Evolutionary conservation across 2,888 invertebrate species (phyloP).

Genomic region (Erebia aethiops): DNA sequence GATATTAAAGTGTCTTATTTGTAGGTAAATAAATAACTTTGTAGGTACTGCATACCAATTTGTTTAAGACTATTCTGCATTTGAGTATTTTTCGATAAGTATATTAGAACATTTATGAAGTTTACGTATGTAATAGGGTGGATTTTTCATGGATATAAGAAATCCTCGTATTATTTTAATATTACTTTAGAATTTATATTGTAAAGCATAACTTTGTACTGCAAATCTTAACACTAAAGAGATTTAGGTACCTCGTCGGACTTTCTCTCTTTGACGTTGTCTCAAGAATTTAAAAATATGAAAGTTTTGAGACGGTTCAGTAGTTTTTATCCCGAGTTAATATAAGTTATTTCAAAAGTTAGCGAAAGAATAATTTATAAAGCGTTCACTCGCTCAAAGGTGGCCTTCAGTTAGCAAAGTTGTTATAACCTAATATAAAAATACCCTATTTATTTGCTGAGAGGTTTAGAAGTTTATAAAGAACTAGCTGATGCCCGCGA

Average conservation of each 20-base stretch:
- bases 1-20: too few relatives aligned
- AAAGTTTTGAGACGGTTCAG: constrained; percentile 24
- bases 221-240: constrained; percentile 6
- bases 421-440: constrained; percentile 15
- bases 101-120: background rate
- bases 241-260: background rate
- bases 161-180: background rate
- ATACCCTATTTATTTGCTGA: background rate
- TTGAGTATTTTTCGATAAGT: too few relatives aligned
- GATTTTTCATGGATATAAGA: background rate
- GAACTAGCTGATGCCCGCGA: too few relatives aligned
- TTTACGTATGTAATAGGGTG: background rate
- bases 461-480: background rate
- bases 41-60: too few relatives aligned
- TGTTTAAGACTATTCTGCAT: too few relatives aligned
- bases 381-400: constrained; percentile 20
- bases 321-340: constrained; percentile 26
- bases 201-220: background rate
- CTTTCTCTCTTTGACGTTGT: constrained; percentile 20
- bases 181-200: background rate
- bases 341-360: constrained; percentile 33
- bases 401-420: constrained; percentile 12
- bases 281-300: constrained; percentile 18
- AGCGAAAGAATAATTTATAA: constrained; percentile 45
- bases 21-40: too few relatives aligned